A percentile compares a stretch with the other conserved stretches of the same genome.
Conservation (phyloP, 2,113 vertebrate genomes). For the Pedetes capensis region DNA sequence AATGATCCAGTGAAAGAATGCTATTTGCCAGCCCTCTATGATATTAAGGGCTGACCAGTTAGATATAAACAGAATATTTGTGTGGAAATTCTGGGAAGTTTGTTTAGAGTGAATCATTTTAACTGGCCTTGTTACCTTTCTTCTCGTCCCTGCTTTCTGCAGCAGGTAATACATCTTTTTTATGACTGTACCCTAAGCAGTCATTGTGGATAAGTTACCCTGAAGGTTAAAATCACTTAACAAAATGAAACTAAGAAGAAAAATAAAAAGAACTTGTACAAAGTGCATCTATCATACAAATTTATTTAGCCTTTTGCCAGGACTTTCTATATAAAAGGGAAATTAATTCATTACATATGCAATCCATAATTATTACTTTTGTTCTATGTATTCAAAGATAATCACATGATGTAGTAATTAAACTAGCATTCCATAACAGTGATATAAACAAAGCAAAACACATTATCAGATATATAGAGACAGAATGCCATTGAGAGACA, state of each 20-base stretch:
- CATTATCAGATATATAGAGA: not conserved
- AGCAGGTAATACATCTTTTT: not conserved
- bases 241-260: no score
- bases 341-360: not conserved
- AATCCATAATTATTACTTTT: not conserved
- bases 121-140: not conserved
- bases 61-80: not conserved
- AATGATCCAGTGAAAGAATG: no score
- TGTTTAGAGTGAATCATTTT: not conserved
- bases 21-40: not conserved
- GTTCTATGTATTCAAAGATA: not conserved
- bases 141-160: no score
- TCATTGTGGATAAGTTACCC: not conserved
- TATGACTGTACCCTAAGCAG: not conserved
- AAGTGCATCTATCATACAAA: not conserved
- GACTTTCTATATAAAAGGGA: not conserved
- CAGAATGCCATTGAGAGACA: not conserved
- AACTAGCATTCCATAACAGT: not conserved
- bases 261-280: not conserved
- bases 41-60: not conserved
- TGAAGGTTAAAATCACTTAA: not conserved
- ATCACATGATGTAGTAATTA: not conserved
- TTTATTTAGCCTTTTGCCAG: no score
- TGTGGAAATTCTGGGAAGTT: not conserved
- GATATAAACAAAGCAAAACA: not conserved